Evolutionary conservation across 2,888 invertebrate species (phyloP).

Genomic region (Tenthredo scrophulariae): DNA sequence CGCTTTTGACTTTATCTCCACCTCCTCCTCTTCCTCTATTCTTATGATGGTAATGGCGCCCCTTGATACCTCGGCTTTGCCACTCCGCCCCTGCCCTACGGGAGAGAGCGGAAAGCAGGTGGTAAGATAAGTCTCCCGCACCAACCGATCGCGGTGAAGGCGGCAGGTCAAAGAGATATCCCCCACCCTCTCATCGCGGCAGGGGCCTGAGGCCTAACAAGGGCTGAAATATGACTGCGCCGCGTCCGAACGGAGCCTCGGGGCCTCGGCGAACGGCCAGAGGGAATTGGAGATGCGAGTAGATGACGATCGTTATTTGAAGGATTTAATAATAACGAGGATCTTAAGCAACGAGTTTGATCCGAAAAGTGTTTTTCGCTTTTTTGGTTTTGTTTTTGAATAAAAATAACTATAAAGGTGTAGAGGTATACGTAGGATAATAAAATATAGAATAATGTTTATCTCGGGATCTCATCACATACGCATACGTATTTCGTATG

Average conservation of each 20-base stretch:
- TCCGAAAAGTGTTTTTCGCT: background rate
- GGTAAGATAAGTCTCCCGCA: slow-evolving; percentile 71
- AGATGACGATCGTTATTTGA: slow-evolving; percentile 38
- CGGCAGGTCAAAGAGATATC: slow-evolving; percentile 76
- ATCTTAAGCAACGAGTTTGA: slow-evolving; percentile 7
- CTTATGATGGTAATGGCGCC: slow-evolving; percentile 25
- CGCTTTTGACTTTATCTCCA: background rate
- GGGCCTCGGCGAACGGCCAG: slow-evolving; percentile 10
- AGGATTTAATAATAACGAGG: slow-evolving; percentile 33
- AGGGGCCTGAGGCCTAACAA: slow-evolving; percentile 74
- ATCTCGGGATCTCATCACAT: background rate
- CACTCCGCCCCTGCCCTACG: slow-evolving; percentile 44
- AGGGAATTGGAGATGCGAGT: slow-evolving; percentile 37
- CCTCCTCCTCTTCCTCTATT: background rate
- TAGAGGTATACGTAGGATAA: background rate
- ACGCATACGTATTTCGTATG: background rate
- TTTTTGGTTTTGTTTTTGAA: background rate
- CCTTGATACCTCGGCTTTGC: slow-evolving; percentile 9
- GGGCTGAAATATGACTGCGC: slow-evolving; percentile 76
- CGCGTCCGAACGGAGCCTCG: slow-evolving; percentile 57
- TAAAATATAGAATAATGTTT: slow-evolving; percentile 13
- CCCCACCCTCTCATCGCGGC: slow-evolving; percentile 71
- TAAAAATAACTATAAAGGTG: slow-evolving; percentile 3
- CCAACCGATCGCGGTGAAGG: slow-evolving; percentile 71
- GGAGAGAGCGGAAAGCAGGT: slow-evolving; percentile 66